Evolutionary conservation across 2,888 invertebrate genomes (phyloP), one percentile per base, ranked within the genome.

Genomic region (Hemithea aestivaria): DNA sequence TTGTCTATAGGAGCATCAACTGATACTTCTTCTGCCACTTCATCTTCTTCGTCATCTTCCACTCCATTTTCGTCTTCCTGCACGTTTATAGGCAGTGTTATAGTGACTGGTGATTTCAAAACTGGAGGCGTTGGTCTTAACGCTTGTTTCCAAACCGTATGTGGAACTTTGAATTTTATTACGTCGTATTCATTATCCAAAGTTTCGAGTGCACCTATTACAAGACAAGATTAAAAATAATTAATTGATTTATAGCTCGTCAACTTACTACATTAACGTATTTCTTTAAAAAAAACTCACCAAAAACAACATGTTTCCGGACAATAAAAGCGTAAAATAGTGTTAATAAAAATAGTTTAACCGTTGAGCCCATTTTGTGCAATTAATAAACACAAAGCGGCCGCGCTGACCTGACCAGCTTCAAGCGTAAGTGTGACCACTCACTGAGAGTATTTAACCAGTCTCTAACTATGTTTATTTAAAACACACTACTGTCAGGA

Each of bases 391-490:
- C 27, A 40, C 48, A 40, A 49, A 58, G 56, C 58, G 59, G 55
- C 53, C 55, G 61, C 52, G 68, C 45, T 53, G 62, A 73, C 56
- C 74, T 67, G 62, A 57, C 69, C 60, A 71, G 66, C 64, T 69
- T 59, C 66, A 70, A 73, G 76, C 74, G 80, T 73, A 66, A 56
- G 60, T 67, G 62, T 59, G 61, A 52, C 61, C 64, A 66, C 69
- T 67, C 62, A 65, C 68, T 61, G 53, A 63, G 71, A 67, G 75
- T 83, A 83, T 87, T 81, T 85, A 84, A 81, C 71, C 55, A 64
- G 58, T 60, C 62, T 61, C 69, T 63, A 63, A 68, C 61, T 62
- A 76, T 73, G 72, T 68, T 72, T 71, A 73, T 71, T 77, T 78
- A 66, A 70, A 42, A 37, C 62, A 59, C 65, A 59, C 67, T 71